phyloP scores from a whole-genome alignment of 1,140 invertebrate genomes.

The Micrasema minimum region DNA sequence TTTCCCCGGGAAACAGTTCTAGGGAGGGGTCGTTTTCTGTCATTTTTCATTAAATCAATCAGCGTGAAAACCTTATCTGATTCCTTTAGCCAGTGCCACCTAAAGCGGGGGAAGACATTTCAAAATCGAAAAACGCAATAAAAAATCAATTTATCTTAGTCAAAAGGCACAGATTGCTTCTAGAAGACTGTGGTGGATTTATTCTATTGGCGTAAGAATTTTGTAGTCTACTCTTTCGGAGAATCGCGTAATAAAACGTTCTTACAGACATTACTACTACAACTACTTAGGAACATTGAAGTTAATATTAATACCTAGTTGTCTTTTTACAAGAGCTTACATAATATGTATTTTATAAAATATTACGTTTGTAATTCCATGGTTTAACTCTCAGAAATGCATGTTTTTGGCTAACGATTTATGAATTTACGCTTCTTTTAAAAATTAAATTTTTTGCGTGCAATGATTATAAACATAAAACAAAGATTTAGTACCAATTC shows the following conservation, averaged over 20 bases:
- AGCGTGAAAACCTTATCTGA: constrained; percentile 52
- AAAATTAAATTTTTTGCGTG: no score
- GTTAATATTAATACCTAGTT: no score
- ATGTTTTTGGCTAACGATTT: no score
- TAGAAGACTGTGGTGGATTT: constrained; percentile 10
- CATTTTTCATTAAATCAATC: constrained; percentile 55
- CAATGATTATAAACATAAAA: no score
- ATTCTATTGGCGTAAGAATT: constrained; percentile 15
- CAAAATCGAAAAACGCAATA: constrained; percentile 46
- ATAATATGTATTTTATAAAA: no score
- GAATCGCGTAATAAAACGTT: constrained; percentile 6
- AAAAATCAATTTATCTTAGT: constrained; percentile 53
- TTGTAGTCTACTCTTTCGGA: not conserved
- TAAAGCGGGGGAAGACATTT: constrained; percentile 27
- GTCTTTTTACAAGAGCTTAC: no score
- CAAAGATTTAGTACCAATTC: no score
- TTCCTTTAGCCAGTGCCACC: constrained; percentile 40
- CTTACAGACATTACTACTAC: no score
- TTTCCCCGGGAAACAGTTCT: not conserved
- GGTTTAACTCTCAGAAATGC: no score
- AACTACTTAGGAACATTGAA: no score
- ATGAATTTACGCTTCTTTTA: no score
- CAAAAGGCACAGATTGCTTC: constrained; percentile 39
- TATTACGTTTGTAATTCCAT: no score
- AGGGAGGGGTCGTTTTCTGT: constrained; percentile 46